A percentile compares a stretch with the other conserved stretches of the same genome.
Conservation (phyloP, 2,113 vertebrate species). For the Bagarius yarrelli region DNA sequence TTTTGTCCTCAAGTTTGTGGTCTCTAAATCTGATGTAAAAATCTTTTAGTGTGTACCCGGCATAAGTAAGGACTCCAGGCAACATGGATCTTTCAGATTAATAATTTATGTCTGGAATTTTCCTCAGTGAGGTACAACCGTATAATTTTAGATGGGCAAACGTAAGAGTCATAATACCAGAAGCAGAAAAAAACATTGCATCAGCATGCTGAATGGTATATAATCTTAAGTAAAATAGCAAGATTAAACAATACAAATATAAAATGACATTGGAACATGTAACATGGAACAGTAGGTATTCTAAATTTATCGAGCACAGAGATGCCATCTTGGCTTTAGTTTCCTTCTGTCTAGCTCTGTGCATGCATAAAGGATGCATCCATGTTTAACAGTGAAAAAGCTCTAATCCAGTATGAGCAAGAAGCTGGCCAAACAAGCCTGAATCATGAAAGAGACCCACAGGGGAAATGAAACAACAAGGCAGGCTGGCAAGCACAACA, state of each 20-base stretch:
- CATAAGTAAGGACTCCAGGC: too few species aligned
- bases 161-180: background rate
- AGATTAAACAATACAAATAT: background rate
- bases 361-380: conserved; percentile 10
- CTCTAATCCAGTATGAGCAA: conserved; percentile 32
- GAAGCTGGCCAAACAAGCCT: conserved; percentile 26
- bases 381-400: conserved; percentile 26
- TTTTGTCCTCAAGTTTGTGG: too few species aligned
- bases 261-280: background rate
- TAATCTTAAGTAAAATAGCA: background rate
- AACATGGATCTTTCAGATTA: background rate
- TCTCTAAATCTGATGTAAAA: too few species aligned
- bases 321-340: background rate
- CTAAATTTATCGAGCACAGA: background rate
- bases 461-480: conserved; percentile 22
- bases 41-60: too few species aligned
- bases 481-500: conserved; percentile 25
- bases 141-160: background rate
- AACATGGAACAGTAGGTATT: background rate
- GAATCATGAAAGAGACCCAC: conserved; percentile 33
- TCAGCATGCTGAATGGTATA: background rate
- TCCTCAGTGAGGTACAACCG: background rate
- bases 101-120: background rate
- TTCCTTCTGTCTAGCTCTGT: background rate
- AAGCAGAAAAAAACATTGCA: background rate